Conservation (phyloP, 2,888 invertebrate species). For the Amiota communis region DNA sequence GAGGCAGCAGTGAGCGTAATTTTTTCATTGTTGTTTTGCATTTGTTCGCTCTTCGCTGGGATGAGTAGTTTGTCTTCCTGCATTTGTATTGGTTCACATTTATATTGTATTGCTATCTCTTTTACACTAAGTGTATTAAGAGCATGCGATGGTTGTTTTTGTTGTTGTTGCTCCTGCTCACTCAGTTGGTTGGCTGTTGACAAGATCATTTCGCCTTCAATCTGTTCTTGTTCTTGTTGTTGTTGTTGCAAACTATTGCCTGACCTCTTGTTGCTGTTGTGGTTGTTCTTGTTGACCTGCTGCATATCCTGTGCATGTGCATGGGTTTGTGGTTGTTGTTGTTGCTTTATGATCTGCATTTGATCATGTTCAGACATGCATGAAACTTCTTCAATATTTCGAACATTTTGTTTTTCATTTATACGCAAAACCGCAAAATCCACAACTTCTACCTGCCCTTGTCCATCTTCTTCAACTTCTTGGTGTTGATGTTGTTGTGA, state of each 20-base stretch:
- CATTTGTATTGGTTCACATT: conserved; percentile 26
- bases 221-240: not conserved
- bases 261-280: not conserved
- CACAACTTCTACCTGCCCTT: not conserved
- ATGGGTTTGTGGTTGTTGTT: not conserved
- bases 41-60: conserved; percentile 13
- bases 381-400: not conserved
- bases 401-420: not conserved
- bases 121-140: not conserved
- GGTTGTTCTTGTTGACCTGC: not conserved
- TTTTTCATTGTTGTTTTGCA: conserved; percentile 18
- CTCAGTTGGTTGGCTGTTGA: conserved; percentile 7
- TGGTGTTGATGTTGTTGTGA: conserved; percentile 21
- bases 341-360: not conserved
- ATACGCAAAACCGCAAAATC: not conserved
- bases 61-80: not conserved
- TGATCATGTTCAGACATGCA: not conserved
- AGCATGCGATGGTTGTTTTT: not conserved
- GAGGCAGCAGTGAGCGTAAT: conserved; percentile 14
- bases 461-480: conserved; percentile 6
- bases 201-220: not conserved
- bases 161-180: conserved; percentile 21
- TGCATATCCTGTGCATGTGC: not conserved
- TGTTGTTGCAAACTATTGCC: not conserved
- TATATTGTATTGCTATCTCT: conserved; percentile 1